Conservation (phyloP, 2,113 vertebrate species). For the Perca fluviatilis region DNA sequence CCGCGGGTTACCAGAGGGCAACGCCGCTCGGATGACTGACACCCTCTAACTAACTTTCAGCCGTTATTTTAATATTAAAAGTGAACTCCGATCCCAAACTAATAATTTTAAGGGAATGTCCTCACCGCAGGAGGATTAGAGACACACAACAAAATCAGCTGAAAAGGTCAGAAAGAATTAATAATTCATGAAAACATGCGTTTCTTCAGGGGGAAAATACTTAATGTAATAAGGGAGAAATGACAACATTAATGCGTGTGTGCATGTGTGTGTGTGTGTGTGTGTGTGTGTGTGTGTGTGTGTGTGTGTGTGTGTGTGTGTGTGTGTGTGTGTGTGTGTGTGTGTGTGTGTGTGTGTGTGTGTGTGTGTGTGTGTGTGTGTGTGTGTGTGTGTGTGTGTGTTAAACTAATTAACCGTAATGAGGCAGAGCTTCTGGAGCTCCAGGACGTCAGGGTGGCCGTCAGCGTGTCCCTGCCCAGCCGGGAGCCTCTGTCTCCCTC, state of each 20-base stretch:
- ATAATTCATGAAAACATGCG: conserved; percentile 22
- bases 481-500: conserved; percentile 10
- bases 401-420: conserved; percentile 60
- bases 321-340: too few species aligned
- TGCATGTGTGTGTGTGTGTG: conserved; percentile 35
- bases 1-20: conserved; percentile 41
- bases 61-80: neutral
- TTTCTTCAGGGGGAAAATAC: conserved; percentile 6
- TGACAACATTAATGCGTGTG: conserved; percentile 28
- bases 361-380: conserved; percentile 26
- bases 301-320: conserved; percentile 41
- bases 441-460: neutral
- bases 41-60: neutral
- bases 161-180: conserved; percentile 13
- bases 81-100: neutral
- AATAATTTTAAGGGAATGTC: neutral
- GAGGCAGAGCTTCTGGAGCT: conserved; percentile 55
- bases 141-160: neutral
- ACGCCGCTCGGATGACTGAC: conserved; percentile 4
- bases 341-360: conserved; percentile 48
- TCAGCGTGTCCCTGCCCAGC: conserved; percentile 28
- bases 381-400: conserved; percentile 42
- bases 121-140: neutral
- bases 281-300: conserved; percentile 37
- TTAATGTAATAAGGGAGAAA: conserved; percentile 38